Conservation (phyloP, 2,888 invertebrate genomes). For the Nomada flava region DNA sequence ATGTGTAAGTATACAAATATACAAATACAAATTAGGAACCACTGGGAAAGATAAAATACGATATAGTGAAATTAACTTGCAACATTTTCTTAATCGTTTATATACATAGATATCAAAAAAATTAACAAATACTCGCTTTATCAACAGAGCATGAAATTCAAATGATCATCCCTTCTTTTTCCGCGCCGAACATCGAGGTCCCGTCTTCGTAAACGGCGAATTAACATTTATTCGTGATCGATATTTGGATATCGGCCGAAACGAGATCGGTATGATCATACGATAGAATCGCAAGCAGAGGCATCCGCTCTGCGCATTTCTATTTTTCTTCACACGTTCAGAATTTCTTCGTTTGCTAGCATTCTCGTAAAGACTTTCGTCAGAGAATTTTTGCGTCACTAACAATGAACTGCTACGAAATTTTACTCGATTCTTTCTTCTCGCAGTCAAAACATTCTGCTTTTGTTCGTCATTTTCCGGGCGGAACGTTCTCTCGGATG, state of each 20-base stretch:
- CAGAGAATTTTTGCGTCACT: background rate
- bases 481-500: background rate
- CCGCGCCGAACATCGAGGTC: conserved; percentile 9
- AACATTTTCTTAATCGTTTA: conserved; percentile 16
- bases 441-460: background rate
- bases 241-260: conserved; percentile 33
- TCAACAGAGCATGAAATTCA: background rate
- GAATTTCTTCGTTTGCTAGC: background rate
- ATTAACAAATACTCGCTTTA: background rate
- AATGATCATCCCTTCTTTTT: conserved; percentile 52
- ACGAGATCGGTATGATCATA: conserved; percentile 53
- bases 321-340: background rate
- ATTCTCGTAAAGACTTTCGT: background rate
- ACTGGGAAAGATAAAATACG: background rate
- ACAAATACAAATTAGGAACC: background rate
- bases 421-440: conserved; percentile 8
- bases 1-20: conserved; percentile 16
- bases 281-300: conserved; percentile 73
- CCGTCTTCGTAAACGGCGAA: conserved; percentile 19
- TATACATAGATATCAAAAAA: conserved; percentile 18
- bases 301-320: conserved; percentile 61
- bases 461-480: background rate
- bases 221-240: conserved; percentile 30
- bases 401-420: conserved; percentile 5
- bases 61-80: background rate